Evolutionary conservation across 2,113 vertebrate species (phyloP), one percentile per base, ranked within the genome.

Genomic region (Myotis lucifugus): DNA sequence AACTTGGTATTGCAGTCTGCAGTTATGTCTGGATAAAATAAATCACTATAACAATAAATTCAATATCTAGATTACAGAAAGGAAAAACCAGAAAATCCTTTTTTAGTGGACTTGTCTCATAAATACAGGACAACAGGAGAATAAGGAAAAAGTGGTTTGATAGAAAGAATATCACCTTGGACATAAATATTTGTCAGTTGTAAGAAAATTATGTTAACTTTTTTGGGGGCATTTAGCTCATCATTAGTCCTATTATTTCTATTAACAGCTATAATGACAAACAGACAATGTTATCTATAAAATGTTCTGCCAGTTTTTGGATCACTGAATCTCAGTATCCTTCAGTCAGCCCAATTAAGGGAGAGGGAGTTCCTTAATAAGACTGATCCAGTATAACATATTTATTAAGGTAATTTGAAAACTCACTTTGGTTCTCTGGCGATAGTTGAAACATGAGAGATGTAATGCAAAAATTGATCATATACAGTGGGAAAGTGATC

Each of bases 401-500:
- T 27, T 88, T 92, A 84, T 29, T 61, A 88, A 82, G 15, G n/a
- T 87, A 91, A 90, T 85, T 93, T 83, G 78, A 95, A 93, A 73
- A 91, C 52, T 91, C 40, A 56, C 18, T 91, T 85, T 67, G 29
- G 21, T 52, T 90, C 13, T 88, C 59, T 85, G 32, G 73, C 89
- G 73, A 61, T 42, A 89, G 23, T 23, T 61, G 5, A 86, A 54
- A 59, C 61, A 78, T 88, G 86, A 85, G 34, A 92, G 37, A 72
- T 19, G 1, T 70, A 85, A 46, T 50, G 11, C 15, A 90, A 78
- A 93, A 70, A 81, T 1, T 40, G 48, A 72, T 46, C 42, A 67
- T 4, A 93, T 12, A 32, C 17, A 32, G 4, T 52, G 42, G 15
- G 42, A 34, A 93, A 76, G 52, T 73, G 21, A 90, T 17, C 9